Evolutionary conservation across 2,113 vertebrate genomes (phyloP).

Genomic region (Rana temporaria): DNA sequence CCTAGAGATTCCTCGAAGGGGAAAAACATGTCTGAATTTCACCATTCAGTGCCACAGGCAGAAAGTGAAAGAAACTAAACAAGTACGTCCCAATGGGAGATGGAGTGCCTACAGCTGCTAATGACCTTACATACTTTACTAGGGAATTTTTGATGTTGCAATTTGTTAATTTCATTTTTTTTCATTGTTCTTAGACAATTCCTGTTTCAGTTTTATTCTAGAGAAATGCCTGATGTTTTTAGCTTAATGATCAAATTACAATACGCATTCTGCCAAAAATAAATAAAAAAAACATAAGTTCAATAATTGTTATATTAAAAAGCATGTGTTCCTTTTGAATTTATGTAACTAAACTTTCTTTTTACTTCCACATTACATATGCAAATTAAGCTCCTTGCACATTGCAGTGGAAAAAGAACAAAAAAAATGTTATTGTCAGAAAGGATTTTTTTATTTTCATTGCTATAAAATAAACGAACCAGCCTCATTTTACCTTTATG

Average conservation of each 20-base stretch:
- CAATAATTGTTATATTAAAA: neutral
- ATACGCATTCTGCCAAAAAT: conserved; percentile 59
- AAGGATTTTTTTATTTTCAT: too few species aligned
- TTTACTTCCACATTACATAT: neutral
- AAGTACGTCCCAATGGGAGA: conserved; percentile 83
- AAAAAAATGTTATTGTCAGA: too few species aligned
- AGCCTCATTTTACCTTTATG: too few species aligned
- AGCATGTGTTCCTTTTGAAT: neutral
- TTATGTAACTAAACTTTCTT: neutral
- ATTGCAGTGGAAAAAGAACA: too few species aligned
- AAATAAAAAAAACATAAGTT: conserved; percentile 54
- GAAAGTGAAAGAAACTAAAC: conserved; percentile 86
- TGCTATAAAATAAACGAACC: too few species aligned
- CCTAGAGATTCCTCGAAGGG: conserved; percentile 77
- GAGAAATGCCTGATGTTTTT: conserved; percentile 69
- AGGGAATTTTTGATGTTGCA: conserved; percentile 72
- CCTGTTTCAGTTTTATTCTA: conserved; percentile 69
- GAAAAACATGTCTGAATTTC: conserved; percentile 82
- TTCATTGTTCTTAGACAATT: conserved; percentile 20
- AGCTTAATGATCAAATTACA: conserved; percentile 72
- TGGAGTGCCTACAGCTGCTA: conserved; percentile 76
- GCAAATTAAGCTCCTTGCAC: neutral
- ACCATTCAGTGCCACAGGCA: conserved; percentile 82
- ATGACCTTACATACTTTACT: conserved; percentile 80
- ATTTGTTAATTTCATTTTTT: conserved; percentile 74